Percentiles rank a stretch among this genome's conserved stretches.
These are phyloP conservation scores for Vireo griseus DNA, from an alignment of 2,797 vertebrate species.

Conservation along the genomic window DNA sequence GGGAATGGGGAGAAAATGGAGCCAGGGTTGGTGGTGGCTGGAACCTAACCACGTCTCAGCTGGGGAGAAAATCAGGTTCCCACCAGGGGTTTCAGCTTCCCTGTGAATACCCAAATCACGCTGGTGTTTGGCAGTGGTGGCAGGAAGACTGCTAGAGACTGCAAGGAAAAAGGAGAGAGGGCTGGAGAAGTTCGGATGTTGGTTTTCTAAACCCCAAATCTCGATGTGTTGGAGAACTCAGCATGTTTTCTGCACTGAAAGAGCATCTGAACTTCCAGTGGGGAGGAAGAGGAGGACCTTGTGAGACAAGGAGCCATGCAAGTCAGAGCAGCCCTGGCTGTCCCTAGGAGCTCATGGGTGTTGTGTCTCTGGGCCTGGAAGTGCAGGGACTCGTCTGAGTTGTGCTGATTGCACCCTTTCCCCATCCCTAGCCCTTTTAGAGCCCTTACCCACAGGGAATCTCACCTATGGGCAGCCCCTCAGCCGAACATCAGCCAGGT, in stretches of 20 bases:
- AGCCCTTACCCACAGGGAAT: rapidly evolving
- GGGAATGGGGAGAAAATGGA: not conserved
- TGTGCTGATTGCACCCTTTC: not conserved
- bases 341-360: rapidly evolving
- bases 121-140: not conserved
- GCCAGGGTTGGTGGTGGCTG: not conserved
- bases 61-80: not conserved
- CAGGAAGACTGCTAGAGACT: not conserved
- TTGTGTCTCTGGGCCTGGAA: rapidly evolving
- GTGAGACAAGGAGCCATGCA: not conserved
- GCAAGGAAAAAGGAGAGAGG: not conserved
- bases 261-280: not conserved
- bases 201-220: not conserved
- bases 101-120: not conserved
- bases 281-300: not conserved
- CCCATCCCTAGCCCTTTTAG: not conserved
- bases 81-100: not conserved
- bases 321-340: not conserved
- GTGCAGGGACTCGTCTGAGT: rapidly evolving
- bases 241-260: not conserved
- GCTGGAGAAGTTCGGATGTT: not conserved
- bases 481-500: not conserved
- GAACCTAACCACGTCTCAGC: not conserved
- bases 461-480: not conserved
- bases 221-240: rapidly evolving